Base-by-base conservation (phyloP, 2,113 vertebrate species). In the Fregetta grallaria region DNA sequence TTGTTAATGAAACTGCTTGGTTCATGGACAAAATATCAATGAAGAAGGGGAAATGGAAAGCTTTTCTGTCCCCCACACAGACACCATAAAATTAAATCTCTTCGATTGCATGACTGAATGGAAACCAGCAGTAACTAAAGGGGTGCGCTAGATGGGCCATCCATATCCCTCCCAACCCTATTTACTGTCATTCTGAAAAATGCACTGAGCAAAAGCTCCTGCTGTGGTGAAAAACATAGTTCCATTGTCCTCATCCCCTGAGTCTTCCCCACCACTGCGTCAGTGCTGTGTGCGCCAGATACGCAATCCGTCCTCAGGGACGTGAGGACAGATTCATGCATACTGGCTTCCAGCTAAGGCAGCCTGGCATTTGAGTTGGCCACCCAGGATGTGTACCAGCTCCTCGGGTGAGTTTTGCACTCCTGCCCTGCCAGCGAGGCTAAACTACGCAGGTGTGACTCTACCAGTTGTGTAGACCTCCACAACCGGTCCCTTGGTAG, bases 271-370 rank as follows among this genome's bases (percentile, higher is more conserved):
- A 49, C 15, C 44, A 47, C 22, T 15, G 11, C 0, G 8, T 29
- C 68, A 38, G 47, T 1, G 1, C n/a, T 29, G 36, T 0, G 2
- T 63, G 17, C 1, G 8, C 20, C 49, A 70, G 55, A n/a, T 14
- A 25, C 25, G 10, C 0, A 6, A 4, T 66, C 18, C 13, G 5
- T 72, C 65, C 47, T 6, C 1, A 3, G 19, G 36, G 34, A 30
- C 1, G 0, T 15, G 62, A 17, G 34, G 55, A 17, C 50, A 56
- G 30, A 25, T 22, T 40, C 27, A 44, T 2, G 1, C 25, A 18
- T 14, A 10, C 2, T 0, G 1, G 49, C 53, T 79, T 47, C 34
- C 56, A 75, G 44, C 22, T 45, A n/a, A 44, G 32, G n/a, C 38
- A 86, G 18, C 29, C 36, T 1, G 1, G 20, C 6, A 6, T 20